Percentiles rank a stretch among this genome's conserved stretches.
These are phyloP conservation scores for Oryzias melastigma DNA, from an alignment of 2,113 vertebrate genomes.

Conservation along the genomic window DNA sequence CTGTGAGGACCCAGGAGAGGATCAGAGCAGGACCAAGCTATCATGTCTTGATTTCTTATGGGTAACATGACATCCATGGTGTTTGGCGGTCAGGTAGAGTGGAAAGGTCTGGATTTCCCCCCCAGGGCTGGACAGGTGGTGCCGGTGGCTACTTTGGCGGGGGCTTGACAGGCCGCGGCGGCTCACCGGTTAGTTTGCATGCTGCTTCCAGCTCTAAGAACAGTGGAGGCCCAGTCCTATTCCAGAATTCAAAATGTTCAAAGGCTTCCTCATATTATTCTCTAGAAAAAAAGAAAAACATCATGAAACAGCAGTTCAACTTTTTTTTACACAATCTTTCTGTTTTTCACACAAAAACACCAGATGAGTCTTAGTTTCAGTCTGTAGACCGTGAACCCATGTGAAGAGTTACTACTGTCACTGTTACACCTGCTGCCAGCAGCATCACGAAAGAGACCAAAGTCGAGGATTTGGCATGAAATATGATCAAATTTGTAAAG, in stretches of 20 bases:
- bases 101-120: slow-evolving; percentile 29
- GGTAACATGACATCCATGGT: slow-evolving; percentile 66
- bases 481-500: no score
- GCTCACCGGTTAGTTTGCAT: slow-evolving; percentile 69
- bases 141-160: slow-evolving; percentile 31
- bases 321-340: no score
- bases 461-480: no score
- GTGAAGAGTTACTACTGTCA: no score
- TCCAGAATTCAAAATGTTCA: slow-evolving; percentile 66
- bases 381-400: no score
- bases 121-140: slow-evolving; percentile 20
- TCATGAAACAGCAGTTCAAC: not conserved
- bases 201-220: slow-evolving; percentile 57
- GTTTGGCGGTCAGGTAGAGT: slow-evolving; percentile 39
- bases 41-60: slow-evolving; percentile 38
- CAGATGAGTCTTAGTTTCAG: no score
- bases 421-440: no score
- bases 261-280: slow-evolving; percentile 79
- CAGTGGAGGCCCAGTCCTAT: slow-evolving; percentile 55
- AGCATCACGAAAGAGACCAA: no score
- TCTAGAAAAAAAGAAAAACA: slow-evolving; percentile 51
- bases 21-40: slow-evolving; percentile 34
- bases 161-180: slow-evolving; percentile 42
- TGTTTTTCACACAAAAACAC: no score
- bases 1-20: slow-evolving; percentile 43